These are phyloP conservation scores for Villa cingulata DNA, from an alignment of 2,888 invertebrate species.

Conservation along the genomic window DNA sequence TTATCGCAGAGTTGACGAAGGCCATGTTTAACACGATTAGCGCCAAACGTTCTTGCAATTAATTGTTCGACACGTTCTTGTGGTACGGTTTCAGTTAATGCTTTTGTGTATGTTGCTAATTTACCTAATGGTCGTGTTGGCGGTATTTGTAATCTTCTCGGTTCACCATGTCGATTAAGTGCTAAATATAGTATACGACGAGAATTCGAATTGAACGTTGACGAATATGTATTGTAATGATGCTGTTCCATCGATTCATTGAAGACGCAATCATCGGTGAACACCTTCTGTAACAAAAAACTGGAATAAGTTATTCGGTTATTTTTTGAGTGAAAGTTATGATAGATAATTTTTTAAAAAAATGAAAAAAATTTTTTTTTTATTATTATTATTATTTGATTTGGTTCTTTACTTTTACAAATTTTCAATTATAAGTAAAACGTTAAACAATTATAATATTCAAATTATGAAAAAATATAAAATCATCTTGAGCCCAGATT, in stretches of 20 bases:
- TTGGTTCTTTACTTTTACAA: too few relatives aligned
- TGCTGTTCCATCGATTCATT: conserved; percentile 74
- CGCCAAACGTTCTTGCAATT: conserved; percentile 39
- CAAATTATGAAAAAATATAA: too few relatives aligned
- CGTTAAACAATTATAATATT: too few relatives aligned
- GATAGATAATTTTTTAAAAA: neutral
- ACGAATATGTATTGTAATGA: conserved; percentile 75
- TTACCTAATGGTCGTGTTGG: conserved; percentile 54
- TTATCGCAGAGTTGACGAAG: conserved; percentile 38
- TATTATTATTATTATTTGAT: too few relatives aligned
- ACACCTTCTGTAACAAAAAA: conserved; percentile 63
- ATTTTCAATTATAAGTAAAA: too few relatives aligned
- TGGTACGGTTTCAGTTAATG: conserved; percentile 47
- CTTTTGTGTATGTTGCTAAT: conserved; percentile 60
- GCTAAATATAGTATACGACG: conserved; percentile 62
- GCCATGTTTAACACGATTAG: conserved; percentile 36
- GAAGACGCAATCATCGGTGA: conserved; percentile 73
- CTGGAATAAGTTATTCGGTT: conserved; percentile 15
- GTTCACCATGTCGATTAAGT: conserved; percentile 56
- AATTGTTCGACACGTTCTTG: conserved; percentile 40
- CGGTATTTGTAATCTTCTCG: conserved; percentile 58
- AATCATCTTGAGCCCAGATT: too few relatives aligned
- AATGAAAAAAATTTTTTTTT: too few relatives aligned
- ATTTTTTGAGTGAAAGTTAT: neutral
- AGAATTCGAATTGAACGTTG: conserved; percentile 56